phyloP scores from a whole-genome alignment of 2,888 invertebrate genomes.

The Toxonevra muliebris region DNA sequence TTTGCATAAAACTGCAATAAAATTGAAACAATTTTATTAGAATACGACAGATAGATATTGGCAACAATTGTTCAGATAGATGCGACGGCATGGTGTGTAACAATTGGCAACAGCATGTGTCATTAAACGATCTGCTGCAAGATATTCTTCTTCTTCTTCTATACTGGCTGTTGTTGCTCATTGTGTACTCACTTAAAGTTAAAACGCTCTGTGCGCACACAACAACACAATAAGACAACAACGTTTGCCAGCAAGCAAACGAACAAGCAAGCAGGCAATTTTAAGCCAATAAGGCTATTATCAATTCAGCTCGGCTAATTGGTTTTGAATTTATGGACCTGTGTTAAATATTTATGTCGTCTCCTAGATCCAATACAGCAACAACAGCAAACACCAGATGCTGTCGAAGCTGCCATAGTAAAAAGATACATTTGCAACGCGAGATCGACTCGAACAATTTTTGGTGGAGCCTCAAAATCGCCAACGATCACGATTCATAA shows the following conservation, averaged over 20 bases:
- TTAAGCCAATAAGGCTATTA: conserved; percentile 48
- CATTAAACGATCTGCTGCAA: neutral
- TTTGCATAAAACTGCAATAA: conserved; percentile 60
- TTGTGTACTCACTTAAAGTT: no score
- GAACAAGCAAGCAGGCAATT: no score
- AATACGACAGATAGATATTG: conserved; percentile 38
- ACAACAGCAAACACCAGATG: conserved; percentile 3
- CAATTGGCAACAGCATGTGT: conserved; percentile 2
- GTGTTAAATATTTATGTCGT: conserved; percentile 61
- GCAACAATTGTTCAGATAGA: conserved; percentile 19
- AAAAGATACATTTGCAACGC: conserved; percentile 2
- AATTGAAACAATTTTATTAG: conserved; percentile 45
- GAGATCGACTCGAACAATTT: conserved; percentile 11
- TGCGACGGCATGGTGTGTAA: neutral
- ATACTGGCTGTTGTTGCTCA: no score
- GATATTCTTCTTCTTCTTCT: neutral
- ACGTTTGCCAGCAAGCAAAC: no score
- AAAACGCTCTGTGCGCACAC: no score
- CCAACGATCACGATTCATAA: conserved; percentile 36
- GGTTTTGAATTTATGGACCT: conserved; percentile 63
- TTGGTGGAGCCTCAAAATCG: conserved; percentile 29
- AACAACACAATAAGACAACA: no score
- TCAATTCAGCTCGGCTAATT: conserved; percentile 63
- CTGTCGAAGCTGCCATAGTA: neutral
- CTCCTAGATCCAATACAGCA: conserved; percentile 27